Evolutionary conservation across 2,888 invertebrate genomes (phyloP).

Genomic region (Dynastes hyllus): DNA sequence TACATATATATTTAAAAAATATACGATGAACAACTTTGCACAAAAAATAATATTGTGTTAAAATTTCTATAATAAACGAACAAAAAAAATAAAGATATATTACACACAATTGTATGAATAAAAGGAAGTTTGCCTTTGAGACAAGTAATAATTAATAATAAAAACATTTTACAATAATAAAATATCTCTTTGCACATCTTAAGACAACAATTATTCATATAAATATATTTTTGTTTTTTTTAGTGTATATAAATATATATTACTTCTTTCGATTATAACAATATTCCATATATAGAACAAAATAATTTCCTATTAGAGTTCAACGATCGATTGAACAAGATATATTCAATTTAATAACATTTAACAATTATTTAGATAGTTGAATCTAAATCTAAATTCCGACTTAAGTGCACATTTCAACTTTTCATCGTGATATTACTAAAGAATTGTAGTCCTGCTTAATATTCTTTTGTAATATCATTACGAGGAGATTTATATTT

Average conservation of each 20-base stretch:
- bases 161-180: conserved; percentile 48
- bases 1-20: neutral
- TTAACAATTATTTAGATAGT: too few relatives aligned
- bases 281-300: neutral
- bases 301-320: too few relatives aligned
- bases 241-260: conserved; percentile 17
- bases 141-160: conserved; percentile 39
- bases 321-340: too few relatives aligned
- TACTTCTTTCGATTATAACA: too few relatives aligned
- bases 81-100: conserved; percentile 37
- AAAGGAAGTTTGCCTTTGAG: conserved; percentile 44
- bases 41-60: conserved; percentile 46
- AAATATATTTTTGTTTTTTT: conserved; percentile 4
- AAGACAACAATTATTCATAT: conserved; percentile 39
- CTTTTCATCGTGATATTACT: too few relatives aligned
- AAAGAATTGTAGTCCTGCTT: too few relatives aligned
- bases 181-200: conserved; percentile 41
- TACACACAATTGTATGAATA: conserved; percentile 50
- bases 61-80: conserved; percentile 24
- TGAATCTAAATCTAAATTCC: too few relatives aligned
- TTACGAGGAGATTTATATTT: too few relatives aligned
- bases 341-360: too few relatives aligned
- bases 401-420: too few relatives aligned
- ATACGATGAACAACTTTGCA: conserved; percentile 22
- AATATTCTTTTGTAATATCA: too few relatives aligned